Percentiles rank a stretch among this genome's conserved stretches.
phyloP scores from a whole-genome alignment of 2,888 invertebrate genomes.

The Xestia c-nigrum region DNA sequence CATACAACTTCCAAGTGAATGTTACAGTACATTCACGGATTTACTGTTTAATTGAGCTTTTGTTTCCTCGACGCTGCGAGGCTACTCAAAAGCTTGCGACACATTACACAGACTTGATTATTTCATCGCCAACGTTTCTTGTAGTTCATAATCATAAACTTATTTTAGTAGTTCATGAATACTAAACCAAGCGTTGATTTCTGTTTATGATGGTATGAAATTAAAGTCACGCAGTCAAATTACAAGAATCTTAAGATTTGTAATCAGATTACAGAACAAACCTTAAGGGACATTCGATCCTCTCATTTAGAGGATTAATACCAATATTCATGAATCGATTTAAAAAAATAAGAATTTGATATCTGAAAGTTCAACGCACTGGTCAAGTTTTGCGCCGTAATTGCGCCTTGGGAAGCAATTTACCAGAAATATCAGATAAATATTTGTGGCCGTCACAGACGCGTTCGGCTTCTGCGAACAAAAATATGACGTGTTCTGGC shows the following conservation, averaged over 20 bases:
- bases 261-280: conserved; percentile 15
- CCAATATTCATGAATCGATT: conserved; percentile 35
- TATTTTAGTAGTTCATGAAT: conserved; percentile 39
- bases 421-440: conserved; percentile 81
- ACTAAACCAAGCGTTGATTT: conserved; percentile 37
- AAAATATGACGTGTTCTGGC: conserved; percentile 71
- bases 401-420: conserved; percentile 71
- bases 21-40: conserved; percentile 32
- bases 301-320: conserved; percentile 39
- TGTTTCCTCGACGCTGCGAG: conserved; percentile 31
- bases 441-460: conserved; percentile 75
- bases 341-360: conserved; percentile 42
- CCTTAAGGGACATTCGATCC: conserved; percentile 22
- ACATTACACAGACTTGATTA: conserved; percentile 30
- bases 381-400: conserved; percentile 71
- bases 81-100: conserved; percentile 20
- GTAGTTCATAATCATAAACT: conserved; percentile 29
- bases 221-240: conserved; percentile 27
- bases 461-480: conserved; percentile 64
- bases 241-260: conserved; percentile 7
- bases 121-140: conserved; percentile 41
- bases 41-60: conserved; percentile 47
- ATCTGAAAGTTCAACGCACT: conserved; percentile 77
- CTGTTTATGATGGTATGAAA: conserved; percentile 43
- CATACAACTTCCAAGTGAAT: conserved; percentile 30